Evolutionary conservation across 2,888 invertebrate species (phyloP).

Genomic region (Leptopilina myrica): DNA sequence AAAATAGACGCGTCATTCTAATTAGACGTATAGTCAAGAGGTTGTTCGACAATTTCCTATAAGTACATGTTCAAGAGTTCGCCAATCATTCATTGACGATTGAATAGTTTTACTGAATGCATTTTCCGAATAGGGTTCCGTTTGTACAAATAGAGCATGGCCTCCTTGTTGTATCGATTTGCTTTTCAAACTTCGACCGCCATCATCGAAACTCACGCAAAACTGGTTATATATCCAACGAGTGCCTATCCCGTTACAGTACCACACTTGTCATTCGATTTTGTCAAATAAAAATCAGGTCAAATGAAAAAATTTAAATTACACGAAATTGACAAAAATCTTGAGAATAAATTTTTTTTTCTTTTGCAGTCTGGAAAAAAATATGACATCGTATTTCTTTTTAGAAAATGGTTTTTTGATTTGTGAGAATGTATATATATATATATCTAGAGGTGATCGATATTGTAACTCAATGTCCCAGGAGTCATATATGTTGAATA

Average conservation of each 20-base stretch:
- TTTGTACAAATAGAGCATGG: constrained; percentile 8
- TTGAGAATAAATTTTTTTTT: no score
- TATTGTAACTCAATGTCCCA: constrained; percentile 30
- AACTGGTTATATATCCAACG: not conserved
- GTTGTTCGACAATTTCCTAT: constrained; percentile 49
- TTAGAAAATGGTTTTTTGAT: constrained; percentile 14
- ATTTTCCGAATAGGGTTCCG: constrained; percentile 5
- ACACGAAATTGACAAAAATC: not conserved
- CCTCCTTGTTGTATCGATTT: constrained; percentile 15
- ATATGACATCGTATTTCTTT: no score
- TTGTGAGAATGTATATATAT: not conserved
- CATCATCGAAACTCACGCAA: constrained; percentile 10
- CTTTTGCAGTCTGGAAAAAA: no score
- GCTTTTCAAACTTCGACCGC: constrained; percentile 18
- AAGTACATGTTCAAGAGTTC: constrained; percentile 5
- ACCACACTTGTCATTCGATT: not conserved
- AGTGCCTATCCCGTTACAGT: not conserved
- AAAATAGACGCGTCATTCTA: constrained; percentile 48
- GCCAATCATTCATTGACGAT: constrained; percentile 18
- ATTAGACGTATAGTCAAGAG: constrained; percentile 48
- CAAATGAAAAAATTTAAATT: not conserved
- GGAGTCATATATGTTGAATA: not conserved
- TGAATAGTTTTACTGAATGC: constrained; percentile 15
- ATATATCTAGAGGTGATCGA: not conserved
- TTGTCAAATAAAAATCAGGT: not conserved